A percentile compares a stretch with the other conserved stretches of the same genome.
These are phyloP conservation scores for Gastrophysa polygoni DNA, from an alignment of 2,888 invertebrate genomes.

Conservation along the genomic window DNA sequence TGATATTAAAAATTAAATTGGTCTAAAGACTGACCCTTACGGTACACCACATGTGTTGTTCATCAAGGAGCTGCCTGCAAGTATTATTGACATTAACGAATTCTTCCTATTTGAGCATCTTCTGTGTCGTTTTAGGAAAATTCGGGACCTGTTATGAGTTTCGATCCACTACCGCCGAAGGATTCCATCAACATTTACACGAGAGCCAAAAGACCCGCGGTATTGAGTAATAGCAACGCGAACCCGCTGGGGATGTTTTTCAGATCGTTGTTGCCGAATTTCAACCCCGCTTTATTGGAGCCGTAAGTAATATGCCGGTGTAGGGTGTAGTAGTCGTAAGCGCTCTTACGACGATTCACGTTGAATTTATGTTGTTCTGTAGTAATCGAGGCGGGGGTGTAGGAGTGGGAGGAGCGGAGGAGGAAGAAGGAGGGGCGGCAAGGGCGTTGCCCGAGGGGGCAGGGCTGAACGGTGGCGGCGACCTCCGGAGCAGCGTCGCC, in stretches of 20 bases:
- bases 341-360: no score
- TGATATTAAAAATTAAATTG: no score
- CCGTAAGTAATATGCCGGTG: constrained; percentile 40
- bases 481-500: constrained; percentile 68
- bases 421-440: constrained; percentile 53
- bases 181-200: constrained; percentile 77
- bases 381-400: constrained; percentile 42
- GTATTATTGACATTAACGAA: no score
- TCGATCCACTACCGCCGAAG: constrained; percentile 79
- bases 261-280: constrained; percentile 74
- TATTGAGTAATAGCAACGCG: constrained; percentile 43
- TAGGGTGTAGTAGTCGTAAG: no score
- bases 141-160: constrained; percentile 69
- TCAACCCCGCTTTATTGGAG: constrained; percentile 57
- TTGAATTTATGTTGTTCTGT: no score
- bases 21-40: no score
- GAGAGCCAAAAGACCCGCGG: constrained; percentile 56
- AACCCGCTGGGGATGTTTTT: constrained; percentile 67
- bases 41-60: no score
- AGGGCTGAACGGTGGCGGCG: constrained; percentile 55
- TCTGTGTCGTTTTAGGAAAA: constrained; percentile 49
- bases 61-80: no score
- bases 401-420: constrained; percentile 53
- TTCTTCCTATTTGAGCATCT: no score
- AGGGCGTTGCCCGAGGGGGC: constrained; percentile 51